phyloP scores from a whole-genome alignment of 2,888 invertebrate species.

The Eupithecia subumbrata region DNA sequence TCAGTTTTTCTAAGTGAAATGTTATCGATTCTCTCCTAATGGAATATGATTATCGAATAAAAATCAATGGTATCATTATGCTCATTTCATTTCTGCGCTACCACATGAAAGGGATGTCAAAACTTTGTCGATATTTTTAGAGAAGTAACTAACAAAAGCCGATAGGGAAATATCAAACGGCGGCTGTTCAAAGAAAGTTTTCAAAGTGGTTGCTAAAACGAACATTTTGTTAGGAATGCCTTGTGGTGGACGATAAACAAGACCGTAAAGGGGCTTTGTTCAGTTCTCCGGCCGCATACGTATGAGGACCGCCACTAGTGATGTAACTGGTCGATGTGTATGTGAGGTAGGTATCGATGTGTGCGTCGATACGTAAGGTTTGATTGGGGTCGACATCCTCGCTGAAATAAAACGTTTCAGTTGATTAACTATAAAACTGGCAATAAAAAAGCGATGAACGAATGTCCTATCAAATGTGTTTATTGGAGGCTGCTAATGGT shows the following conservation, averaged over 20 bases:
- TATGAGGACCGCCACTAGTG: slow-evolving; percentile 50
- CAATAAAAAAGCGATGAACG: slow-evolving; percentile 38
- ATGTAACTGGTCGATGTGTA: slow-evolving; percentile 41
- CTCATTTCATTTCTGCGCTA: slow-evolving; percentile 45
- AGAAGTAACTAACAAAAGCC: slow-evolving; percentile 39
- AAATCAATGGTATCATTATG: slow-evolving; percentile 65
- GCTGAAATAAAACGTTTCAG: slow-evolving; percentile 37
- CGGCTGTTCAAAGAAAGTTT: slow-evolving; percentile 43
- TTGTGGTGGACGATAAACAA: slow-evolving; percentile 66
- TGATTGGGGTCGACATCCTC: slow-evolving; percentile 38
- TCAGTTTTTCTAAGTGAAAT: slow-evolving; percentile 66
- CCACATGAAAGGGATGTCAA: slow-evolving; percentile 35
- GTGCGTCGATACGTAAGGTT: slow-evolving; percentile 36
- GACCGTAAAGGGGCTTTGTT: slow-evolving; percentile 64
- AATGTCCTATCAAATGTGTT: slow-evolving; percentile 40
- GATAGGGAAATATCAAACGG: slow-evolving; percentile 42
- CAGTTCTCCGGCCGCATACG: slow-evolving; percentile 55
- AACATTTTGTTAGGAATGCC: slow-evolving; percentile 57
- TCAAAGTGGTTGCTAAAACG: slow-evolving; percentile 46
- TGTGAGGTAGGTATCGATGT: slow-evolving; percentile 39
- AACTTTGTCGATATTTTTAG: slow-evolving; percentile 42
- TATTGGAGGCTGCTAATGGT: slow-evolving; percentile 37
- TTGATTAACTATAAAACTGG: slow-evolving; percentile 46
- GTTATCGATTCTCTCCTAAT: slow-evolving; percentile 72
- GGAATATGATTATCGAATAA: slow-evolving; percentile 74